A percentile compares a stretch with the other conserved stretches of the same genome.
These are phyloP conservation scores for Sebastes fasciatus DNA, from an alignment of 2,113 vertebrate genomes.

Conservation along the genomic window DNA sequence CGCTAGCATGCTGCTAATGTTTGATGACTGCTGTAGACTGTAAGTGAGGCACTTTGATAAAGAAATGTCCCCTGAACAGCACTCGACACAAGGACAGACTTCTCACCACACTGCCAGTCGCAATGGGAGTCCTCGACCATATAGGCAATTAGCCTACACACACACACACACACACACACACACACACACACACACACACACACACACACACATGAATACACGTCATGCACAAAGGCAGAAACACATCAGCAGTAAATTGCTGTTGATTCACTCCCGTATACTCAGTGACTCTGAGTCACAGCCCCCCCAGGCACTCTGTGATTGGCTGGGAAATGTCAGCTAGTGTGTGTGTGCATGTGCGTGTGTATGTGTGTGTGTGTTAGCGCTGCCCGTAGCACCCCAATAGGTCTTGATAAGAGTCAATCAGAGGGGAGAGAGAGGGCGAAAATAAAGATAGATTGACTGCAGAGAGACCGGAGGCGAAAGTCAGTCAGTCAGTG, in stretches of 20 bases:
- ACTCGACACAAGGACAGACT: background rate
- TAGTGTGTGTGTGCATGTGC: conserved; percentile 1
- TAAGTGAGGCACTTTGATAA: background rate
- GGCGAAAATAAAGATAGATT: conserved; percentile 61
- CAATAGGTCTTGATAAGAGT: conserved; percentile 71
- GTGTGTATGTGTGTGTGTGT: conserved; percentile 24
- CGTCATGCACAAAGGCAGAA: conserved; percentile 24
- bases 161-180: conserved; percentile 1
- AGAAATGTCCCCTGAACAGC: background rate
- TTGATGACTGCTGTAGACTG: background rate
- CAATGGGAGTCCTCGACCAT: conserved; percentile 21
- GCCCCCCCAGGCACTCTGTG: conserved; percentile 17
- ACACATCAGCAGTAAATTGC: conserved; percentile 53
- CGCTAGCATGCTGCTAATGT: background rate
- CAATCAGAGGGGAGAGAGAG: conserved; percentile 36
- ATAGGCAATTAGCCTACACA: conserved; percentile 22
- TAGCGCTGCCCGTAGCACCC: conserved; percentile 19
- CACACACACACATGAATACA: background rate
- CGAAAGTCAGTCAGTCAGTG: conserved; percentile 24
- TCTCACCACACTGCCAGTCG: conserved; percentile 11
- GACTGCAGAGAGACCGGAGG: conserved; percentile 37
- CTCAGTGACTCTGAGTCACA: conserved; percentile 41
- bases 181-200: background rate
- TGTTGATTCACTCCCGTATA: conserved; percentile 42
- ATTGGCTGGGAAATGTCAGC: conserved; percentile 34